Evolutionary conservation across 2,797 vertebrate genomes (phyloP).

Genomic region (Spheniscus humboldti): DNA sequence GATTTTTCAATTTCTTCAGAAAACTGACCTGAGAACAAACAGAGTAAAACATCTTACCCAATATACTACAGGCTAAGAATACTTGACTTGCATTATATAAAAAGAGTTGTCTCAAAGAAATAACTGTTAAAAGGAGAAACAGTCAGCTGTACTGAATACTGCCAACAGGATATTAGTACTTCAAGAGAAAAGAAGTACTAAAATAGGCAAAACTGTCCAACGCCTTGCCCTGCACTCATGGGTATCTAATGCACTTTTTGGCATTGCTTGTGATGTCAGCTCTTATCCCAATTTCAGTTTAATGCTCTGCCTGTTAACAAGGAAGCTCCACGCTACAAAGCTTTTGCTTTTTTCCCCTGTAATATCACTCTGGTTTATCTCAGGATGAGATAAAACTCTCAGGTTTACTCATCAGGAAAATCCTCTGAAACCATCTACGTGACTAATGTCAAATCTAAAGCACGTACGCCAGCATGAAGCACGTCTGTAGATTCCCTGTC

Average conservation of each 20-base stretch:
- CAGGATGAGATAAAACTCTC: not conserved
- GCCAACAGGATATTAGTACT: not conserved
- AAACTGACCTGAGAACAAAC: not conserved
- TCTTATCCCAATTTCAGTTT: not conserved
- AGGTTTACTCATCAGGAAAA: not conserved
- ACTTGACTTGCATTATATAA: not conserved
- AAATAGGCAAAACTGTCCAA: not conserved
- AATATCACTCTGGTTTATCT: not conserved
- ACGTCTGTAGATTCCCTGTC: not conserved
- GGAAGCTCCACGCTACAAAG: not conserved
- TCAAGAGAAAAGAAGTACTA: not conserved
- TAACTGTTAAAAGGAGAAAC: not conserved
- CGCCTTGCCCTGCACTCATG: not conserved
- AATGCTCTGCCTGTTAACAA: not conserved
- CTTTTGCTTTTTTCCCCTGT: not conserved
- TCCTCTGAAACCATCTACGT: not conserved
- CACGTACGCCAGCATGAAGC: not conserved
- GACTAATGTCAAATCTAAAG: not conserved
- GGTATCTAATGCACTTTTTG: not conserved
- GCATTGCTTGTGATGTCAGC: not conserved
- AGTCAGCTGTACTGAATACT: not conserved
- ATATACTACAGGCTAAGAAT: not conserved
- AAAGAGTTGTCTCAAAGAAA: not conserved
- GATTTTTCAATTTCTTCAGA: not conserved
- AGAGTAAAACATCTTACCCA: not conserved